Evolutionary conservation across 2,113 vertebrate genomes (phyloP), one percentile per base, ranked within the genome.

Genomic region (Athene noctua): DNA sequence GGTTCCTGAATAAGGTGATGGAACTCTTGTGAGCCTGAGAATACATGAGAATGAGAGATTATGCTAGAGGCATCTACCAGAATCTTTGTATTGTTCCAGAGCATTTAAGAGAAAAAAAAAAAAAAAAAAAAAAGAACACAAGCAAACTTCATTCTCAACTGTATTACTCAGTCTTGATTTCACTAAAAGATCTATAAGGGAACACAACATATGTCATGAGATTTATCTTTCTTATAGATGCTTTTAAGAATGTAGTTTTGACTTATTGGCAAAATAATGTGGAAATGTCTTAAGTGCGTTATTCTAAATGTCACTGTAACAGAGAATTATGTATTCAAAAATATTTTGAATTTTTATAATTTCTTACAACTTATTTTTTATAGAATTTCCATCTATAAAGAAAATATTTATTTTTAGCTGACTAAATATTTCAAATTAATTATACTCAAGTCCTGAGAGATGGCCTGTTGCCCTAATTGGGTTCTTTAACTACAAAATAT

Each of bases 271-370:
- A 92, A 91, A 90, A 66, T 51, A 66, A 70, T 4, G 2, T 38
- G 8, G 15, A 90, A 88, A 73, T 65, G 0, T 61, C 58, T 58
- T 16, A 42, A 27, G 3, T 20, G 6, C 5, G 40, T 42, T 74
- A 75, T 68, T 75, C 21, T 36, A 61, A 58, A 49, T 70, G 23
- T 49, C 61, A 57, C 6, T 61, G 52, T 57, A 87, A 26, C 8
- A 78, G 3, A 84, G 42, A 77, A 80, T 23, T 63, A 58, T 32
- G 15, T 18, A 51, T 49, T 77, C 7, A 59, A 68, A 73, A 87
- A 1, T 0, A 42, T 32, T 52, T 30, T 3, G 4, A 46, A 32
- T 25, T 54, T 78, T 79, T 21, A 59, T n/a, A 0, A 62, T 57
- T 88, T 95, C 36, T 88, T 59, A 54, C 16, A 62, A 20, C 5